Evolutionary conservation across 2,797 vertebrate genomes (phyloP).

Genomic region (Dendrocincla fuliginosa): DNA sequence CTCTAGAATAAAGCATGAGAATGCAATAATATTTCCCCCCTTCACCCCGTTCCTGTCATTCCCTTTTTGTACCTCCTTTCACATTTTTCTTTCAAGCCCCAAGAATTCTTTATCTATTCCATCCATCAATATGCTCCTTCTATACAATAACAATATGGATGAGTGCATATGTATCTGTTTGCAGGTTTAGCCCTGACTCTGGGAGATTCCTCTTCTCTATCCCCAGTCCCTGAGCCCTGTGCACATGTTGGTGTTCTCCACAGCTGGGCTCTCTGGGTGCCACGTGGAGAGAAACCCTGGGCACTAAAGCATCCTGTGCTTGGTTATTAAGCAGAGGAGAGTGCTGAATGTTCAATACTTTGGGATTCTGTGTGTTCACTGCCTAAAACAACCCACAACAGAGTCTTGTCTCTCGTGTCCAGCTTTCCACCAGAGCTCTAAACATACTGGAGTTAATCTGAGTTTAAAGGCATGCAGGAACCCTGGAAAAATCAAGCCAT

Average conservation of each 20-base stretch:
- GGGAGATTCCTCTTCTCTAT: background rate
- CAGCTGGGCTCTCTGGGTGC: background rate
- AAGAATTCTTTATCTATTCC: background rate
- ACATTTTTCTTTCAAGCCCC: background rate
- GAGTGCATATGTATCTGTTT: background rate
- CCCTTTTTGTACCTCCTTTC: background rate
- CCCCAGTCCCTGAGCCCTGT: background rate
- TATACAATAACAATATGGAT: background rate
- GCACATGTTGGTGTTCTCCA: rapidly evolving
- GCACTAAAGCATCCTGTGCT: background rate
- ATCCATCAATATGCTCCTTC: background rate
- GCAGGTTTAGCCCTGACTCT: background rate
- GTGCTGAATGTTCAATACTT: background rate
- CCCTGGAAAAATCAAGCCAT: background rate
- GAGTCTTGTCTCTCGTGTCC: background rate
- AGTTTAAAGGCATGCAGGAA: background rate
- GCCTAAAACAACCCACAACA: background rate
- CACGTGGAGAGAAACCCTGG: background rate
- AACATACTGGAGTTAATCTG: background rate
- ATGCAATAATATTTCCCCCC: background rate
- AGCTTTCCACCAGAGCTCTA: background rate
- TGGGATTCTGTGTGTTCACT: background rate
- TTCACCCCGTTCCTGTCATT: background rate
- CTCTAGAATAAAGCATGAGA: background rate
- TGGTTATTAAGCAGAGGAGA: background rate